Conservation (phyloP, 30 jellyfish, hydroid and myxozoan genomes). For the Chrysaora quinquecirrha region DNA sequence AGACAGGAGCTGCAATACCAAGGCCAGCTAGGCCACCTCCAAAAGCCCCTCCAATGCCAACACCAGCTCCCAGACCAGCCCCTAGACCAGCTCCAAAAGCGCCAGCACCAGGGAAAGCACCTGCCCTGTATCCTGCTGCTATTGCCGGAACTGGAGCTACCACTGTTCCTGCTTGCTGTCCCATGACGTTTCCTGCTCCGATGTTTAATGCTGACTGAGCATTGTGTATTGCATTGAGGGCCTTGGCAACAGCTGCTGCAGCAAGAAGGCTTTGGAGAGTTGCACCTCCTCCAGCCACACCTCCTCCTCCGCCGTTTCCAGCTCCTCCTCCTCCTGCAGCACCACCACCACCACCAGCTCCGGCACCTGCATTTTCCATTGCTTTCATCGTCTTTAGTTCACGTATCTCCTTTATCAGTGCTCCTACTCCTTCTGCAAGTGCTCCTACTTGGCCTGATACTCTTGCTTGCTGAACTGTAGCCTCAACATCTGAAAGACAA, state of each 20-base stretch:
- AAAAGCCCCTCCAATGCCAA: slow-evolving; percentile 45
- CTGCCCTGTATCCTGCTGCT: slow-evolving; percentile 41
- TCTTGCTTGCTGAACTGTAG: slow-evolving; percentile 76
- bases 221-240: slow-evolving; percentile 66
- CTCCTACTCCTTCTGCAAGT: slow-evolving; percentile 93
- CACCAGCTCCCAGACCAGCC: slow-evolving; percentile 72
- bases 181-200: slow-evolving; percentile 80
- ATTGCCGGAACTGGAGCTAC: slow-evolving; percentile 31
- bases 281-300: slow-evolving; percentile 67
- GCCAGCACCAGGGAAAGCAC: slow-evolving; percentile 43
- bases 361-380: slow-evolving; percentile 56
- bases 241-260: slow-evolving; percentile 77
- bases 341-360: slow-evolving; percentile 50
- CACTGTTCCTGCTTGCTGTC: slow-evolving; percentile 40
- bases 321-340: slow-evolving; percentile 65
- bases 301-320: slow-evolving; percentile 69
- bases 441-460: slow-evolving; percentile 96
- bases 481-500: slow-evolving; percentile 67
- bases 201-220: slow-evolving; percentile 80
- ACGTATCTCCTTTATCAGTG: slow-evolving; percentile 86
- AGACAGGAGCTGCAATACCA: slow-evolving; percentile 16
- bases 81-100: slow-evolving; percentile 61
- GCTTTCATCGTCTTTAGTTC: slow-evolving; percentile 72
- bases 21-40: slow-evolving; percentile 17
- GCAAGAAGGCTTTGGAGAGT: slow-evolving; percentile 58